phyloP scores from a whole-genome alignment of 2,113 vertebrate genomes.

The Datnioides undecimradiatus region DNA sequence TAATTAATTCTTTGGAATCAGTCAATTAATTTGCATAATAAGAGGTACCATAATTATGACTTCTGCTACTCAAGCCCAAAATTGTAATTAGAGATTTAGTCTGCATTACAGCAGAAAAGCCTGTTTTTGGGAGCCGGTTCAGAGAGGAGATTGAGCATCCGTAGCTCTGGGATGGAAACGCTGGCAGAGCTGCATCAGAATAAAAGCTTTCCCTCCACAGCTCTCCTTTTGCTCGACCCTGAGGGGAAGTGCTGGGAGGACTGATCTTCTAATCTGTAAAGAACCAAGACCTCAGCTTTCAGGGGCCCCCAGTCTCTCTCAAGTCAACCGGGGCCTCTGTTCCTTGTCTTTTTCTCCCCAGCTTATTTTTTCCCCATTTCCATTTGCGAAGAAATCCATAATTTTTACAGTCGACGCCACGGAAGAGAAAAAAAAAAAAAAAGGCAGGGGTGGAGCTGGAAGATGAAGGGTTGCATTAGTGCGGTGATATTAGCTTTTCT shows the following conservation, averaged over 20 bases:
- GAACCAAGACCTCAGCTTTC: slow-evolving; percentile 75
- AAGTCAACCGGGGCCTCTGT: slow-evolving; percentile 49
- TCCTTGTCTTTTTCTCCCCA: slow-evolving; percentile 46
- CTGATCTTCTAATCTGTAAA: slow-evolving; percentile 84
- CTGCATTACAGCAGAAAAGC: slow-evolving; percentile 81
- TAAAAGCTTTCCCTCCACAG: slow-evolving; percentile 70
- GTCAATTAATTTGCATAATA: slow-evolving; percentile 86
- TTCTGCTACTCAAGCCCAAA: slow-evolving; percentile 83
- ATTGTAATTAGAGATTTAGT: slow-evolving; percentile 86
- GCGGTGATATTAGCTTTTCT: slow-evolving; percentile 46
- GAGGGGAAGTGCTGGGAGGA: slow-evolving; percentile 68
- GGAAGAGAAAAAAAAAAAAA: too few relatives aligned
- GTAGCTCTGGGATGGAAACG: slow-evolving; percentile 76
- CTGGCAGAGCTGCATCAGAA: slow-evolving; percentile 70
- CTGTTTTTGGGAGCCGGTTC: slow-evolving; percentile 75
- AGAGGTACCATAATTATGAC: slow-evolving; percentile 86
- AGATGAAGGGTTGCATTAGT: slow-evolving; percentile 71
- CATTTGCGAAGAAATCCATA: slow-evolving; percentile 72
- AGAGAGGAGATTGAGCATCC: slow-evolving; percentile 72
- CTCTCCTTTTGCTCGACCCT: slow-evolving; percentile 65
- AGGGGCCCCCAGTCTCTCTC: slow-evolving; percentile 52
- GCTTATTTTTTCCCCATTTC: slow-evolving; percentile 52
- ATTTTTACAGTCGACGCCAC: slow-evolving; percentile 44
- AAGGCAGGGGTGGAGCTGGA: slow-evolving; percentile 34
- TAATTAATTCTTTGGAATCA: slow-evolving; percentile 87